Evolutionary conservation across 2,888 invertebrate species (phyloP).

Genomic region (Oxytorus armatus): DNA sequence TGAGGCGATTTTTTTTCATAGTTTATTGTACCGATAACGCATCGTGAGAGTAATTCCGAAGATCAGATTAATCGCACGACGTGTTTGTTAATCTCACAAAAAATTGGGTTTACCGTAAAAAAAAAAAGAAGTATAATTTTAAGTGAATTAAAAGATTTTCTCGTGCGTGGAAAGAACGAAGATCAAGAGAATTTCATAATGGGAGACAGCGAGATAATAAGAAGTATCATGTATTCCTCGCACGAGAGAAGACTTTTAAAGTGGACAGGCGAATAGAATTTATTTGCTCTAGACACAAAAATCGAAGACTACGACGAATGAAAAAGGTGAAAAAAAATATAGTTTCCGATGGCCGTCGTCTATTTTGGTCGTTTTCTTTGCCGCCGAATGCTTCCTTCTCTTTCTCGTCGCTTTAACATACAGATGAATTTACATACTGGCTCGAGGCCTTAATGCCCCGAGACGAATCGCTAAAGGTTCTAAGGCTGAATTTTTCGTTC

Average conservation of each 20-base stretch:
- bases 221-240: conserved; percentile 1
- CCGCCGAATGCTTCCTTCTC: conserved; percentile 24
- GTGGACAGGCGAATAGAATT: conserved; percentile 40
- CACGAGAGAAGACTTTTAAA: conserved; percentile 18
- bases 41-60: conserved; percentile 13
- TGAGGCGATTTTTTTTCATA: conserved; percentile 11
- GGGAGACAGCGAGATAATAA: conserved; percentile 5
- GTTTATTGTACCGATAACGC: conserved; percentile 1
- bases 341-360: conserved; percentile 12
- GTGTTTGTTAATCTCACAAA: no score
- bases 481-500: conserved; percentile 19
- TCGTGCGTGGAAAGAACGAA: not conserved
- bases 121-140: not conserved
- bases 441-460: conserved; percentile 54
- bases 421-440: conserved; percentile 56
- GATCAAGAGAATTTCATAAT: conserved; percentile 18
- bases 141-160: no score
- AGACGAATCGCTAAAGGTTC: conserved; percentile 59
- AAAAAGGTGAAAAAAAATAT: conserved; percentile 18
- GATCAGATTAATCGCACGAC: not conserved
- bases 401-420: conserved; percentile 15
- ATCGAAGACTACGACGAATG: conserved; percentile 9
- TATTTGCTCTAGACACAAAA: conserved; percentile 24
- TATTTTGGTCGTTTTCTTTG: conserved; percentile 30
- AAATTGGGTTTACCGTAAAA: no score